phyloP scores from a whole-genome alignment of 2,888 invertebrate species.

The Cylindroiulus punctatus region DNA sequence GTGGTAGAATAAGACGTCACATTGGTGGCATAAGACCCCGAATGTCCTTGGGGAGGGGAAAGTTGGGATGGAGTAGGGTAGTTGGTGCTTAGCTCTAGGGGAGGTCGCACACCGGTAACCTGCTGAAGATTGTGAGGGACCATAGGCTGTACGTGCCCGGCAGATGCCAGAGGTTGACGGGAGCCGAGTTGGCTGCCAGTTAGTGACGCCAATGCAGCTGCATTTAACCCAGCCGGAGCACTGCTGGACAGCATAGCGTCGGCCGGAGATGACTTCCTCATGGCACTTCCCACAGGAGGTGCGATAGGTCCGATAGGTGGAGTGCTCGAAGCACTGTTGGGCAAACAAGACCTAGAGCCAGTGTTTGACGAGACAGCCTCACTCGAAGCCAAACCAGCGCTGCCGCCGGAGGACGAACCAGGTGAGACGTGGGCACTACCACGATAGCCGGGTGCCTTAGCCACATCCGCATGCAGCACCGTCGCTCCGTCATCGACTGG shows the following conservation, averaged over 20 bases:
- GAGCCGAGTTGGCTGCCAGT: neutral
- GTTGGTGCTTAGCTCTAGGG: constrained; percentile 1
- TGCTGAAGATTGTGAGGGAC: constrained; percentile 37
- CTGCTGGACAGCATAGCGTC: constrained; percentile 50
- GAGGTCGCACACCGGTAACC: neutral
- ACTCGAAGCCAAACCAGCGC: neutral
- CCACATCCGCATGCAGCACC: constrained; percentile 74
- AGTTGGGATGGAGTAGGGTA: constrained; percentile 7
- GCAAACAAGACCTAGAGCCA: constrained; percentile 34
- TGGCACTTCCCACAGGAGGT: constrained; percentile 53
- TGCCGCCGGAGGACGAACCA: constrained; percentile 30
- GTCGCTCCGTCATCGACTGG: constrained; percentile 31
- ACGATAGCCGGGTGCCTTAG: constrained; percentile 91
- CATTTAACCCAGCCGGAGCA: neutral
- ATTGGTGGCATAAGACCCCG: neutral
- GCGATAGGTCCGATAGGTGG: constrained; percentile 58
- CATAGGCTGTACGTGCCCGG: neutral
- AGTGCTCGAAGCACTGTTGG: constrained; percentile 56
- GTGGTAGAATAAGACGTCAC: neutral
- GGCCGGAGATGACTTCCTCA: constrained; percentile 54
- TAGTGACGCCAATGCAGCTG: neutral
- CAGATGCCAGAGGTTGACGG: neutral
- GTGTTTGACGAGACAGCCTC: neutral
- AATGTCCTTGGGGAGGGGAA: constrained; percentile 16
- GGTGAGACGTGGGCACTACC: constrained; percentile 67